Conservation (phyloP, 2,888 invertebrate species). For the Sminthurides aquaticus region DNA sequence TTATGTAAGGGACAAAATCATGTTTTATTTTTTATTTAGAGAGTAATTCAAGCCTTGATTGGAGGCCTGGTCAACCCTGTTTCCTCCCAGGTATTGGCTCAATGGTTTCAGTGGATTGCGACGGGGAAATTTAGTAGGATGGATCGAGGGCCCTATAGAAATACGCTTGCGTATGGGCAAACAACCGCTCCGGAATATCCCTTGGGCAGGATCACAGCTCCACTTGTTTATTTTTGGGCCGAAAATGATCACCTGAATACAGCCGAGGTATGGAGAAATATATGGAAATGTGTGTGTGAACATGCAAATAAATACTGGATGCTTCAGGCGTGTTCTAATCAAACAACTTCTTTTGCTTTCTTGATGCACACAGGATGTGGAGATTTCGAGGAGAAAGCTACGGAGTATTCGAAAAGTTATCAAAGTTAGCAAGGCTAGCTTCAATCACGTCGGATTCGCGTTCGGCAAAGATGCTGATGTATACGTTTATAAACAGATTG, state of each 20-base stretch:
- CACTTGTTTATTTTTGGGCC: slow-evolving; percentile 10
- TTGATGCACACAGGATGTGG: slow-evolving; percentile 8
- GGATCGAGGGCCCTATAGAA: slow-evolving; percentile 7
- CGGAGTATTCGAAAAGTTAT: background rate
- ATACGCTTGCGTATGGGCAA: slow-evolving; percentile 1
- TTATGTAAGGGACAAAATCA: background rate
- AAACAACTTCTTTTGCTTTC: too few species aligned
- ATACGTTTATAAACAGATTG: slow-evolving; percentile 10
- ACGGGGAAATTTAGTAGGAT: slow-evolving; percentile 10
- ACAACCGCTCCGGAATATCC: slow-evolving; percentile 5
- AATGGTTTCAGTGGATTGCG: slow-evolving; percentile 10
- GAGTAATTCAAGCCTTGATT: slow-evolving; percentile 2
- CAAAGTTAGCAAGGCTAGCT: background rate
- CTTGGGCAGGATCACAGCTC: slow-evolving; percentile 4
- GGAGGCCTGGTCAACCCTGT: background rate
- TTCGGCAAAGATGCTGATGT: slow-evolving; percentile 19
- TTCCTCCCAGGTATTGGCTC: background rate
- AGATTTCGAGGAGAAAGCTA: background rate
- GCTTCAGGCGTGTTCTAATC: too few species aligned
- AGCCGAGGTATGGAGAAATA: too few species aligned
- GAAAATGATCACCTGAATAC: slow-evolving; percentile 13
- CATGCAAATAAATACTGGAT: too few species aligned
- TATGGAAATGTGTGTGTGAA: too few species aligned
- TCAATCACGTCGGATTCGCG: slow-evolving; percentile 12
- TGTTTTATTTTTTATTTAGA: background rate